A percentile compares a stretch with the other conserved stretches of the same genome.
These are phyloP conservation scores for Mirza zaza DNA, from an alignment of 2,113 vertebrate genomes.

Conservation along the genomic window DNA sequence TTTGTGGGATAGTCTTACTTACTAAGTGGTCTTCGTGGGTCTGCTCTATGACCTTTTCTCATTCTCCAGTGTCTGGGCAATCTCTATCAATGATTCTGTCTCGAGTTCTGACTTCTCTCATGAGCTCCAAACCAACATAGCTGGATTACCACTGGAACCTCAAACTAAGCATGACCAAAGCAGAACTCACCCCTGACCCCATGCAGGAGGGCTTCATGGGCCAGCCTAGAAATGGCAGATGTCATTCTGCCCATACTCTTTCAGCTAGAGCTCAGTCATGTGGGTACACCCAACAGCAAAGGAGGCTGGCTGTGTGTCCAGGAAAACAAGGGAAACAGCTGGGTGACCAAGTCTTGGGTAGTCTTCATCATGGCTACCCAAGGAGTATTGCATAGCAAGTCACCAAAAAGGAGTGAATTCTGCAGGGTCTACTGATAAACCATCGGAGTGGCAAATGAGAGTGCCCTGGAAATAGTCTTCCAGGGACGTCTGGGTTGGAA, in stretches of 20 bases:
- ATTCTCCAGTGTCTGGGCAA: not conserved
- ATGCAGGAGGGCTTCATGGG: not conserved
- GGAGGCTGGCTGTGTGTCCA: not conserved
- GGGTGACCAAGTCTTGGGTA: not conserved
- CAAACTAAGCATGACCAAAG: not conserved
- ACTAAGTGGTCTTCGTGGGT: not conserved
- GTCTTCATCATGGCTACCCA: not conserved
- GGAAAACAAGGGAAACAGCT: not conserved
- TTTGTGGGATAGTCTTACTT: not conserved
- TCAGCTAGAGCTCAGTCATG: too few relatives aligned
- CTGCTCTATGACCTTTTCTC: not conserved
- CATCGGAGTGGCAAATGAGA: not conserved
- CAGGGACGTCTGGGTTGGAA: not conserved
- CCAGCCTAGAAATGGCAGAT: not conserved
- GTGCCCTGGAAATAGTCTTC: not conserved
- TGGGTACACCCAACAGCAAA: not conserved
- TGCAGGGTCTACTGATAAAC: not conserved
- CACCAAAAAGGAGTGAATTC: not conserved
- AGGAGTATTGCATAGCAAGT: not conserved
- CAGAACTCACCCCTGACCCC: accelerated
- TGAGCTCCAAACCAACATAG: not conserved
- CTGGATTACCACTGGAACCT: not conserved
- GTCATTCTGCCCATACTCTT: not conserved
- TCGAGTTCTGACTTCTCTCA: not conserved
- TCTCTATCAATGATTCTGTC: not conserved